Evolutionary conservation across 2,113 vertebrate genomes (phyloP), one percentile per base, ranked within the genome.

Genomic region (Pteropus alecto): DNA sequence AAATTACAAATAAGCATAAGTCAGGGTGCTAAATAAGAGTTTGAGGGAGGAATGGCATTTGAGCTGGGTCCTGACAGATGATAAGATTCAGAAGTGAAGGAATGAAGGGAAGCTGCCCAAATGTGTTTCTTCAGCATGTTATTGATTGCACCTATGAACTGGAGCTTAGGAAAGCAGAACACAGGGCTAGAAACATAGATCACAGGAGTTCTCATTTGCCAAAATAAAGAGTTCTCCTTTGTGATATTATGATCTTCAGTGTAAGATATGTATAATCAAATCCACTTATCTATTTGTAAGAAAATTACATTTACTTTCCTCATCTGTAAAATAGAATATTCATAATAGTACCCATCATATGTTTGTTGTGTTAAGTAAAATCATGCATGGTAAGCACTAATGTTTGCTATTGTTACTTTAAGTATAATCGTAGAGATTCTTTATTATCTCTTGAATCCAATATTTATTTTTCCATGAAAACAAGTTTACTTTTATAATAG

Each of bases 401-500:
- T 74, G 9, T 84, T 84, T 96, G 33, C 61, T 26, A 11, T 78
- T 92, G 41, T 41, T 93, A 65, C 46, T 93, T 82, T 85, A 67
- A 91, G 79, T 81, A 26, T 54, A 89, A 73, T 35, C 87, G 2
- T 73, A 73, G 60, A 7, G 26, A 73, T 81, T 60, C 35, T 84
- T 95, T 70, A 38, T 82, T 82, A 46, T 78, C 28, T 88, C 58
- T 78, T 54, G 26, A 84, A 51, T 76, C 24, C 51, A 78, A 46
- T 79, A 61, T 83, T 97, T 48, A 68, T 90, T 87, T 94, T 82
- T 81, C 68, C 12, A 48, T 58, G 61, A 19, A 96, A 92, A 85
- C 1, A n/a, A 65, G 41, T 94, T 89, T 38, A 86, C 12, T 90
- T 95, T 82, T 48, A 51, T 87, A 67, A 46, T 51, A 58, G 8